These are phyloP conservation scores for Pristis pectinata DNA, from an alignment of 2,797 vertebrate species.

Conservation along the genomic window DNA sequence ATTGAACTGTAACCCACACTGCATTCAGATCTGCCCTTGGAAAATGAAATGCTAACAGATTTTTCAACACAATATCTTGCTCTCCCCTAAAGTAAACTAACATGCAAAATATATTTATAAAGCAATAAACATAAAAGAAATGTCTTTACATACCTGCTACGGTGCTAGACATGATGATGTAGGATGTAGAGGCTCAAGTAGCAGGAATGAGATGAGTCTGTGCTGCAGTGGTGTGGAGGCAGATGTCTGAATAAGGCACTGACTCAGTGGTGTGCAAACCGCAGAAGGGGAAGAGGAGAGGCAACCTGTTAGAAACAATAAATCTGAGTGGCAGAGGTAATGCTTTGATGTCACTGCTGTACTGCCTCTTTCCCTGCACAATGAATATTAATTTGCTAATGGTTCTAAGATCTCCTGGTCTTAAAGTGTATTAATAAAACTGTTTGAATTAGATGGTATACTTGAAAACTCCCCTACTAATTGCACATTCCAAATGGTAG, in stretches of 20 bases:
- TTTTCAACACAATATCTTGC: neutral
- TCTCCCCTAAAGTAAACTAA: neutral
- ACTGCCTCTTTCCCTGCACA: slow-evolving; percentile 21
- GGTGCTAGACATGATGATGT: slow-evolving; percentile 30
- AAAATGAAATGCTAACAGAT: slow-evolving; percentile 5
- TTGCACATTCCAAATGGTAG: slow-evolving; percentile 23
- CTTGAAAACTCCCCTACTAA: slow-evolving; percentile 16
- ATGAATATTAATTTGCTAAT: slow-evolving; percentile 35
- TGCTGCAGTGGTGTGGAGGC: slow-evolving; percentile 34
- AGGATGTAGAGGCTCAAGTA: slow-evolving; percentile 19
- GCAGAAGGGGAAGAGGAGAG: slow-evolving; percentile 4
- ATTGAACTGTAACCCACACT: neutral
- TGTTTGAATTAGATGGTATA: neutral
- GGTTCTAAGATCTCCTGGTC: neutral
- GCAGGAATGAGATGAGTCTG: slow-evolving; percentile 30
- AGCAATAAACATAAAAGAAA: neutral
- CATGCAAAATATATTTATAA: neutral
- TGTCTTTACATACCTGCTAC: slow-evolving; percentile 20
- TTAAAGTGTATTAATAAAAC: neutral
- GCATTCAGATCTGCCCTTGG: neutral
- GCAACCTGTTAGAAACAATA: slow-evolving; percentile 7
- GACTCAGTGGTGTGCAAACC: neutral
- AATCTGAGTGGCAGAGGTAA: neutral
- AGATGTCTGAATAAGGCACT: slow-evolving; percentile 34
- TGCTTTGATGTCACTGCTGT: slow-evolving; percentile 31